phyloP scores from a whole-genome alignment of 2,113 vertebrate species.

The Phoxinus phoxinus region DNA sequence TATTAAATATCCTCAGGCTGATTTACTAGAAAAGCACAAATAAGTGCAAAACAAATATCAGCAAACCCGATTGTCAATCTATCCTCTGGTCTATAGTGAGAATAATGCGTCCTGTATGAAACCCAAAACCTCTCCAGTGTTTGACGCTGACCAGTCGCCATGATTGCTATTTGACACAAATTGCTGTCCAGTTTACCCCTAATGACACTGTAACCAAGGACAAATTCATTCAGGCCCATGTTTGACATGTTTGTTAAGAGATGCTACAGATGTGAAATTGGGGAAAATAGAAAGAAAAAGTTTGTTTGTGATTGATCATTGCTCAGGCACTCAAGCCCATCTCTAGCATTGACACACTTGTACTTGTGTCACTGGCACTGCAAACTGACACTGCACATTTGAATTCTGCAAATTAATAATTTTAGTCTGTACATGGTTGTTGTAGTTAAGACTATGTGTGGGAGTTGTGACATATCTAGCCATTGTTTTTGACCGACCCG shows the following conservation, averaged over 20 bases:
- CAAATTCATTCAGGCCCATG: not conserved
- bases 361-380: not conserved
- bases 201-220: not conserved
- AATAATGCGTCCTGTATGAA: too few relatives aligned
- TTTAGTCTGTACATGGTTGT: not conserved
- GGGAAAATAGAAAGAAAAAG: not conserved
- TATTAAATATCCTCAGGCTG: not conserved
- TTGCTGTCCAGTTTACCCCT: not conserved
- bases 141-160: not conserved
- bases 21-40: not conserved
- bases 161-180: not conserved
- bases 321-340: not conserved
- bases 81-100: too few relatives aligned
- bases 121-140: too few relatives aligned
- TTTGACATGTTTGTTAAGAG: not conserved
- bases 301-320: not conserved
- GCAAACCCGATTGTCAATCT: too few relatives aligned
- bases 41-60: not conserved
- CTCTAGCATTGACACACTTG: not conserved
- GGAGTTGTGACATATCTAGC: not conserved
- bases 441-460: not conserved
- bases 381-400: not conserved
- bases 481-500: slow-evolving; percentile 79
- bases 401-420: not conserved
- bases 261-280: not conserved